Base-by-base conservation (phyloP, 1,140 invertebrate species). In the Batillaria attramentaria region DNA sequence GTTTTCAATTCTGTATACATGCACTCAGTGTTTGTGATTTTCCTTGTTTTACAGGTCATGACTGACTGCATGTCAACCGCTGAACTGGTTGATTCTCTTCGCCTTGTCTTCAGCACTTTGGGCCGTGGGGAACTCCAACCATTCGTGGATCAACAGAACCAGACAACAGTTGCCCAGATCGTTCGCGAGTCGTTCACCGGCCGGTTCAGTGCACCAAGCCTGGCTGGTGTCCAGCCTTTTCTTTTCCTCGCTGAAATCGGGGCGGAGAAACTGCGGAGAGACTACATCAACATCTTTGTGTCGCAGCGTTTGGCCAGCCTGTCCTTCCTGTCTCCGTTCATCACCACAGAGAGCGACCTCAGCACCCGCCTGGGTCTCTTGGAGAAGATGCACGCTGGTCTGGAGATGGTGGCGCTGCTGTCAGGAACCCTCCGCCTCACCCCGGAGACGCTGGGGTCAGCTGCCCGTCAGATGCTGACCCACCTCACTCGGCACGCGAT, bases 161-260 rank as follows among this genome's bases (percentile, higher is more conserved):
- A 84, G 28, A 87, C 86, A 8, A 84, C 77, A 1, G 77, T 88
- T 28, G 87, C 86, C 35, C 81, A 87, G 72, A 77, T 87, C 43
- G 83, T 88, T 16, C 82, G 81, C 2, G 84, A 86, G 41, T 85
- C 85, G 0, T 88, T 83, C 77, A 74, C 50, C 3, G 83, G 83
- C 28, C 82, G 84, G 35, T 74, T 86, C 43, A 35, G 78, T 18
- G 74, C 79, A 31, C 87, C 87, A 18, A 77, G 79, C 33, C 68
- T 87, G 41, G 81, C 73, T 31, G 86, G 86, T 16, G 39, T 82
- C 13, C 77, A 81, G 69, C 84, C 87, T 13, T 77, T 87, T 0
- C 79, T 83, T 31, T 80, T 87, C 8, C 70, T 88, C 18, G 85
- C 84, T 28, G 87, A 88, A 72, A 88, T 88, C 20, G 87, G 87